Evolutionary conservation across 2,888 invertebrate species (phyloP), one percentile per base, ranked within the genome.

Genomic region (Neria commutata): DNA sequence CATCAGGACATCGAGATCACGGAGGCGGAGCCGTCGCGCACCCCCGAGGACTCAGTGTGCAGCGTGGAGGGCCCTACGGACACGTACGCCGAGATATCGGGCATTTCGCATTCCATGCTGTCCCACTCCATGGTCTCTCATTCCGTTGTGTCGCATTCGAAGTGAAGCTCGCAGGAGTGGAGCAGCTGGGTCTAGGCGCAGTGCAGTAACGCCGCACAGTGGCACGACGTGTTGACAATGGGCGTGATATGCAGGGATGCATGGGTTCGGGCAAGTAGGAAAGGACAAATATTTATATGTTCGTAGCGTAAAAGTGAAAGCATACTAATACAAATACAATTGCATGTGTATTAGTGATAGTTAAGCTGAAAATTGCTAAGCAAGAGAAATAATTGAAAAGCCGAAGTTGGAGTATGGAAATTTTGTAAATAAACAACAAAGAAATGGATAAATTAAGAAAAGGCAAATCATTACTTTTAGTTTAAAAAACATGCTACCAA

Each of bases 21-120:
- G 65, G 90, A 90, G 80, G 88, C 88, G 17, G 93, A 93, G 82
- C 89, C 90, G 53, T 93, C 93, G 21, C 87, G 91, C 66, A 94
- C 94, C 17, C 94, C 94, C 11, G 94, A 95, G 81, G 95, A 95
- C 83, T 94, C 94, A 1, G 92, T 94, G 45, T 94, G 94, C 83
- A 93, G 93, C 72, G 89, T 87, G 67, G 94, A 94, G 82, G 94
- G 92, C 2, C 90, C 91, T 61, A 89, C 89, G 64, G 89, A 82
- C 62, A 81, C 80, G 33, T 78, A 76, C 72, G 82, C 78, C 45
- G 82, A 82, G 75, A 74, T 81, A 58, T 81, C 82, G 53, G 81
- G 80, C 57, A 74, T 82, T 63, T 82, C 82, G 54, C 77, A 79
- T 65, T 80, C 81, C 23, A 81, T 79, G 76, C 69, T 79, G 49